A percentile compares a stretch with the other conserved stretches of the same genome.
Conservation (phyloP, 2,797 vertebrate genomes). For the Megalops cyprinoides region DNA sequence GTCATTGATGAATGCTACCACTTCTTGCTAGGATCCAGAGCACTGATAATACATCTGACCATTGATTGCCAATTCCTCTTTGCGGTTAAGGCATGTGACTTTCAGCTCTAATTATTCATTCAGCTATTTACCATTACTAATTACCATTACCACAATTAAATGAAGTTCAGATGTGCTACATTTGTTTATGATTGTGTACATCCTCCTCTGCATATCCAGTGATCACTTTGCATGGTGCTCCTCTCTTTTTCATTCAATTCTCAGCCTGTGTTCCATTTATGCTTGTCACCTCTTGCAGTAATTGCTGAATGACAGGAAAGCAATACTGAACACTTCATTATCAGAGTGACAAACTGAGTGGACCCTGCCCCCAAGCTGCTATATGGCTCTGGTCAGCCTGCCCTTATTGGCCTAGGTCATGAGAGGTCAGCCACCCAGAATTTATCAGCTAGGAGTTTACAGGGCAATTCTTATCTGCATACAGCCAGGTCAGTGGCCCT, state of each 20-base stretch:
- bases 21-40: neutral
- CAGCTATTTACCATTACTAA: neutral
- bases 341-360: slow-evolving; percentile 77
- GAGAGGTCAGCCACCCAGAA: slow-evolving; percentile 82
- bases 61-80: neutral
- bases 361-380: slow-evolving; percentile 67
- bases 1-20: neutral
- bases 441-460: slow-evolving; percentile 69
- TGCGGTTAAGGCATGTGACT: neutral
- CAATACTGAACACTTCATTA: slow-evolving; percentile 96
- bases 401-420: slow-evolving; percentile 78
- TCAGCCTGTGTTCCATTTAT: slow-evolving; percentile 64
- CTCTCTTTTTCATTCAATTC: slow-evolving; percentile 67
- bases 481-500: neutral
- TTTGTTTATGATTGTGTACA: neutral
- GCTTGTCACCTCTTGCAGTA: slow-evolving; percentile 74
- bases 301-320: slow-evolving; percentile 95
- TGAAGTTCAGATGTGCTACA: neutral
- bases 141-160: neutral
- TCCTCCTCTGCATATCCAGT: neutral
- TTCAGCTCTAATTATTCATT: neutral
- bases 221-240: slow-evolving; percentile 53
- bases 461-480: slow-evolving; percentile 46
- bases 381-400: slow-evolving; percentile 79
- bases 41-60: neutral